A percentile compares a stretch with the other conserved stretches of the same genome.
These are phyloP conservation scores for Lysandra coridon DNA, from an alignment of 2,888 invertebrate genomes.

Conservation along the genomic window DNA sequence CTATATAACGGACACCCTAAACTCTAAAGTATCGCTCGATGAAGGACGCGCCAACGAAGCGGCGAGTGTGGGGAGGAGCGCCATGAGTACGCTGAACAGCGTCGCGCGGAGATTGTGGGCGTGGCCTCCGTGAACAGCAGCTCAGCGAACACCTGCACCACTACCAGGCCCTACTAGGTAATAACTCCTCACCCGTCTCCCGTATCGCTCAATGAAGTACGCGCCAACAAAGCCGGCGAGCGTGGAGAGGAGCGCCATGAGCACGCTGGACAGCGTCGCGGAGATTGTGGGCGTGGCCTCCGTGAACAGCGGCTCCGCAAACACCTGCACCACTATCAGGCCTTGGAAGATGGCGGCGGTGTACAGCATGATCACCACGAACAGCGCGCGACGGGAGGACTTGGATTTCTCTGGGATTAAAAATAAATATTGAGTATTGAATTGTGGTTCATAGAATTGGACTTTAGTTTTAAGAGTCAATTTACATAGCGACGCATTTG, in stretches of 20 bases:
- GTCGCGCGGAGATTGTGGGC: conserved; percentile 55
- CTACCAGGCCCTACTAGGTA: conserved; percentile 63
- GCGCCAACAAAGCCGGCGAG: conserved; percentile 54
- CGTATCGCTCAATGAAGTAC: conserved; percentile 56
- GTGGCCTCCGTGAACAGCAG: conserved; percentile 46
- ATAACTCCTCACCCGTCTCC: conserved; percentile 56
- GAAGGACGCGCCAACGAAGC: conserved; percentile 56
- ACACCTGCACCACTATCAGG: conserved; percentile 60
- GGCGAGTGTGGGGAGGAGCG: conserved; percentile 49
- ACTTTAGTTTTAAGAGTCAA: too few relatives aligned
- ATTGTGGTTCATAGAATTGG: too few relatives aligned
- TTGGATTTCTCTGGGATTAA: conserved; percentile 55
- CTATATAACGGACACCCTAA: too few relatives aligned
- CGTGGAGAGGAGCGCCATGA: conserved; percentile 53
- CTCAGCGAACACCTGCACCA: conserved; percentile 60
- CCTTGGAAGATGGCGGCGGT: conserved; percentile 63
- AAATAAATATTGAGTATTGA: not conserved
- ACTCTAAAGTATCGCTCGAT: conserved; percentile 45
- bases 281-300: conserved; percentile 59
- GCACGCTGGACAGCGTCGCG: conserved; percentile 53
- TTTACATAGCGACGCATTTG: too few relatives aligned
- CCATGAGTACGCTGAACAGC: conserved; percentile 56
- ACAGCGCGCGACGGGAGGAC: conserved; percentile 55
- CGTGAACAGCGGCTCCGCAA: conserved; percentile 61
- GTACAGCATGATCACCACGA: conserved; percentile 48